These are phyloP conservation scores for Python bivittatus DNA, from an alignment of 2,113 vertebrate species.

Conservation along the genomic window DNA sequence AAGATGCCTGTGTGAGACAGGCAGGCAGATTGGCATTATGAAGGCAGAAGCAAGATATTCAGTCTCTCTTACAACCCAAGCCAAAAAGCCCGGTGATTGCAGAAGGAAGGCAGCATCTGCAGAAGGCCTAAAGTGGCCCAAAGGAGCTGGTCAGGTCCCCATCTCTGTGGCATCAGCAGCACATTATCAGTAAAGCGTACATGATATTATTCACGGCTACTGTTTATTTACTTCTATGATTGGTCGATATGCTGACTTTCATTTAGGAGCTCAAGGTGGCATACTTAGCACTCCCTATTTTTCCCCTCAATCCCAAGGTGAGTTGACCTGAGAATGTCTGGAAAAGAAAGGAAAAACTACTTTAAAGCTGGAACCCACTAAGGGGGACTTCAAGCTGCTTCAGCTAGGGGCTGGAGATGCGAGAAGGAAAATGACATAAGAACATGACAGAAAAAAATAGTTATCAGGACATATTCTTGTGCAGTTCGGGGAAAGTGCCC, in stretches of 20 bases:
- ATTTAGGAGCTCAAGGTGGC: neutral
- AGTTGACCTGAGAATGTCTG: neutral
- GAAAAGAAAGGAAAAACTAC: neutral
- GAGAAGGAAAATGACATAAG: neutral
- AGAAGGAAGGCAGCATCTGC: neutral
- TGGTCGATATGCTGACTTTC: neutral
- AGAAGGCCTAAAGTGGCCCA: neutral
- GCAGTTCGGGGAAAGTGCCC: neutral
- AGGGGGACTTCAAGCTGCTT: neutral
- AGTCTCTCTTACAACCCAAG: neutral
- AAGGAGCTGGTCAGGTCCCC: neutral
- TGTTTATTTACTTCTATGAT: neutral
- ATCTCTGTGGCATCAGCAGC: neutral
- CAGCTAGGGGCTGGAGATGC: neutral
- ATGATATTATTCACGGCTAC: neutral
- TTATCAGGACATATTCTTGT: neutral
- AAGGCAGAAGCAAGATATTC: neutral
- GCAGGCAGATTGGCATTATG: neutral
- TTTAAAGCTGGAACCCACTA: neutral
- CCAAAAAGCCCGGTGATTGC: neutral
- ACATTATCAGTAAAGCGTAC: neutral
- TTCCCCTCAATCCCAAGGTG: neutral
- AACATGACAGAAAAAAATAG: neutral
- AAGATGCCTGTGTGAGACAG: neutral
- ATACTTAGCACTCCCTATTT: neutral